phyloP scores from a whole-genome alignment of 2,113 vertebrate species.

The Lichenostomus cassidix region DNA sequence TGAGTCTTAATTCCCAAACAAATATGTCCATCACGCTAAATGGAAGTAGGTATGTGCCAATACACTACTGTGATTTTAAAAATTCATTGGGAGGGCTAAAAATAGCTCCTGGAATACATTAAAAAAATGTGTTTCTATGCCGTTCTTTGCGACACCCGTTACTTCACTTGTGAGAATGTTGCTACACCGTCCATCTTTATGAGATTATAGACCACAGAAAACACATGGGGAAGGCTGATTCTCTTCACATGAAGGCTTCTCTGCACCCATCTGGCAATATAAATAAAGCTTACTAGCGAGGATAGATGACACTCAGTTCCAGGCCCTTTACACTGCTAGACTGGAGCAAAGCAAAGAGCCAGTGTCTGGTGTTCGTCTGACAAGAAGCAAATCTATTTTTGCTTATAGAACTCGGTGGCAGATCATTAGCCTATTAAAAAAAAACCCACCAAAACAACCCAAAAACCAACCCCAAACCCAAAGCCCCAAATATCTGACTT shows the following conservation, averaged over 20 bases:
- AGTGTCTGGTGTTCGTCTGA: background rate
- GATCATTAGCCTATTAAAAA: background rate
- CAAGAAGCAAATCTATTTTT: conserved; percentile 50
- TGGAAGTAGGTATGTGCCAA: conserved; percentile 36
- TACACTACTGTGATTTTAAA: background rate
- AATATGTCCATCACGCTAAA: conserved; percentile 19
- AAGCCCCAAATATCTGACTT: background rate
- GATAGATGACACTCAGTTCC: conserved; percentile 19
- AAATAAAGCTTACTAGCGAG: conserved; percentile 36
- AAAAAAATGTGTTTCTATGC: conserved; percentile 48
- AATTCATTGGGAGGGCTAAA: conserved; percentile 45
- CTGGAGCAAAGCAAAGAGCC: background rate
- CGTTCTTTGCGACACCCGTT: conserved; percentile 3
- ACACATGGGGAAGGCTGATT: conserved; percentile 8
- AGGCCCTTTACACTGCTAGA: conserved; percentile 33
- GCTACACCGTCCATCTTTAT: conserved; percentile 41
- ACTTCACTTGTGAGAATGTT: conserved; percentile 29
- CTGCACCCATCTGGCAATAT: conserved; percentile 32
- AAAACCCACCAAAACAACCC: background rate
- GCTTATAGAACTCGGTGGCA: background rate
- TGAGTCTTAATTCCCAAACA: conserved; percentile 13
- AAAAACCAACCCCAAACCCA: background rate
- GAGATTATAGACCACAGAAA: conserved; percentile 26
- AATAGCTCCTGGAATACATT: conserved; percentile 46
- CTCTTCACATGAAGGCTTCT: conserved; percentile 29